Conservation (phyloP, 1,140 invertebrate species). For the Nilaparvata lugens region DNA sequence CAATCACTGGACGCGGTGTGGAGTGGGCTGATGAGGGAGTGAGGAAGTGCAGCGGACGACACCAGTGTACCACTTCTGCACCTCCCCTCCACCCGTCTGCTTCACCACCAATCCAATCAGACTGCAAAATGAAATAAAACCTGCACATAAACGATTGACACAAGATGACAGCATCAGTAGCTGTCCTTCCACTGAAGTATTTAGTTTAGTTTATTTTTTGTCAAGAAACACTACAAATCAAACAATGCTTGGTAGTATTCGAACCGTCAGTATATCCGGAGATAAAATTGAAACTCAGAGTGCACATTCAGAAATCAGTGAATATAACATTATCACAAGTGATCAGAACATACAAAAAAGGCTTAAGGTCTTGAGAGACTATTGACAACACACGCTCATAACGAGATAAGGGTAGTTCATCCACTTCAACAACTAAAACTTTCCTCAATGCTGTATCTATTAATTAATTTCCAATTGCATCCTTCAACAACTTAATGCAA, state of each 20-base stretch:
- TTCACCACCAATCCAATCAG: slow-evolving; percentile 13
- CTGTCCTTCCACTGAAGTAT: slow-evolving; percentile 13
- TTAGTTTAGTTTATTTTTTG: slow-evolving; percentile 30
- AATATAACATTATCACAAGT: too few species aligned
- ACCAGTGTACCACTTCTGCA: slow-evolving; percentile 37
- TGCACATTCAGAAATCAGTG: neutral
- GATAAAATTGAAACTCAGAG: neutral
- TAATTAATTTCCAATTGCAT: too few species aligned
- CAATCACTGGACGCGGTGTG: slow-evolving; percentile 38
- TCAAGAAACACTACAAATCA: too few species aligned
- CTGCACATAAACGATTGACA: neutral
- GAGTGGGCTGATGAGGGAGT: slow-evolving; percentile 28
- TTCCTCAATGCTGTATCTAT: too few species aligned
- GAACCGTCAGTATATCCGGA: slow-evolving; percentile 2
- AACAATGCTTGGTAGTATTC: too few species aligned
- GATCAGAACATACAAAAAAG: too few species aligned
- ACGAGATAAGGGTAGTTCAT: too few species aligned
- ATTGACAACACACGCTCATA: too few species aligned
- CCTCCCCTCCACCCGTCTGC: slow-evolving; percentile 8
- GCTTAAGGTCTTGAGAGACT: too few species aligned
- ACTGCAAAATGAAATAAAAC: neutral
- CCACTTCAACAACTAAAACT: too few species aligned
- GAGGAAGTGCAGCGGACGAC: slow-evolving; percentile 36
- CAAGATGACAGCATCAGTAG: neutral
- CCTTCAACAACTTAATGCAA: too few species aligned